These are phyloP conservation scores for Eulemur albifrons DNA, from an alignment of 2,797 vertebrate genomes.

Conservation along the genomic window DNA sequence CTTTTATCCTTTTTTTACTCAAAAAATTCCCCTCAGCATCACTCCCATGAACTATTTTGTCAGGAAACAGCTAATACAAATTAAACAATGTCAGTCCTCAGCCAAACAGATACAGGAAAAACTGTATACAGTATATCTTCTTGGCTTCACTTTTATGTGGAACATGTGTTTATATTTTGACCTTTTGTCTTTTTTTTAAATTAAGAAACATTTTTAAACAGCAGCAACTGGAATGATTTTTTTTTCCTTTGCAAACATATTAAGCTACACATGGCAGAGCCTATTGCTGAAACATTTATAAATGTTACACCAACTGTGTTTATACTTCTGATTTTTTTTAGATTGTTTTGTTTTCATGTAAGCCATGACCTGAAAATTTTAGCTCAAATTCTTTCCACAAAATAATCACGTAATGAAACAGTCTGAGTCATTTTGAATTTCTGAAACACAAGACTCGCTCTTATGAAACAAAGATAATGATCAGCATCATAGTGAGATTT, in stretches of 20 bases:
- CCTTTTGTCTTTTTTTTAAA: slow-evolving; percentile 63
- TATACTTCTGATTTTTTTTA: slow-evolving; percentile 61
- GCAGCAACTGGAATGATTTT: slow-evolving; percentile 63
- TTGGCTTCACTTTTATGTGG: slow-evolving; percentile 74
- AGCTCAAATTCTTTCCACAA: slow-evolving; percentile 72
- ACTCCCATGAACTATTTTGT: slow-evolving; percentile 69
- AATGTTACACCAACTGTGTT: slow-evolving; percentile 74
- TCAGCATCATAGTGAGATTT: not conserved
- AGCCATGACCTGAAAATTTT: slow-evolving; percentile 65
- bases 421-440: slow-evolving; percentile 64
- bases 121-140: slow-evolving; percentile 71
- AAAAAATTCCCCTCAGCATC: not conserved
- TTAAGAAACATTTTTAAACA: slow-evolving; percentile 66
- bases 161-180: slow-evolving; percentile 75
- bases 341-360: slow-evolving; percentile 65
- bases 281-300: slow-evolving; percentile 64
- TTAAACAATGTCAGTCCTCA: slow-evolving; percentile 76
- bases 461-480: slow-evolving; percentile 44
- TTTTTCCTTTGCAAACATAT: slow-evolving; percentile 71
- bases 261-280: slow-evolving; percentile 45
- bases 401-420: slow-evolving; percentile 64
- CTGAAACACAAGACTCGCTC: slow-evolving; percentile 49
- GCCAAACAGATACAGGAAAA: slow-evolving; percentile 70
- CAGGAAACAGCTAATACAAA: slow-evolving; percentile 75
- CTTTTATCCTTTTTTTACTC: not conserved